Base-by-base conservation (phyloP, 2,113 vertebrate species). In the Ranitomeya variabilis region DNA sequence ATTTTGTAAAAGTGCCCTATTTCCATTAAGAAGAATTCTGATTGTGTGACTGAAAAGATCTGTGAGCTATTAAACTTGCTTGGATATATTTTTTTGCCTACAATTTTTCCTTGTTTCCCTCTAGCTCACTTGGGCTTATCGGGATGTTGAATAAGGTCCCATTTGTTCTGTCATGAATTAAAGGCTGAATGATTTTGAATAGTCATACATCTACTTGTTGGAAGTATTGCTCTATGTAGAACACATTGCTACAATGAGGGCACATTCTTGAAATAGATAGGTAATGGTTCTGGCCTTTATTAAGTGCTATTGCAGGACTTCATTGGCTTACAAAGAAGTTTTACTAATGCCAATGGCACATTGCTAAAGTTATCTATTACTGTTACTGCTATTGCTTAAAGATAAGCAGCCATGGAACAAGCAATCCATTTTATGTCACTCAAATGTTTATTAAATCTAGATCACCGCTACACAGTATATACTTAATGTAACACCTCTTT, bases 221-320 rank as follows among this genome's bases (percentile, higher is more conserved):
- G 18, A 87, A 81, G 18, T 54, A 71, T 21, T 80, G 4, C 84
- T 90, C 77, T 86, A 78, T 91, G 90, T 11, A 55, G 52, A 90
- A 90, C 83, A 45, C 31, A 90, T 51, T 51, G 71, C 0, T 91
- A 91, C 91, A 91, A 91, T 37, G 79, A 91, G 92, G 94, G 91
- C 89, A 92, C 93, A 91, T 93, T 93, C 91, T 94, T 93, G 90
- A 90, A 91, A 91, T 91, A 94, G 91, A 90, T 92, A 93, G 92
- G 91, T 90, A 92, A 92, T 93, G 90, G 89, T 91, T 90, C 51
- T 92, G 93, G 92, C 91, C 88, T 93, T 93, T 92, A 93, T 91
- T 91, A 90, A 87, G 92, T 89, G 91, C 84, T 90, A 82, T 90
- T 91, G 91, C 90, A 85, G 91, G 91, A 91, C 89, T 90, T 45